phyloP scores from a whole-genome alignment of 2,797 vertebrate genomes.

The Stomatorhinus walkeri region DNA sequence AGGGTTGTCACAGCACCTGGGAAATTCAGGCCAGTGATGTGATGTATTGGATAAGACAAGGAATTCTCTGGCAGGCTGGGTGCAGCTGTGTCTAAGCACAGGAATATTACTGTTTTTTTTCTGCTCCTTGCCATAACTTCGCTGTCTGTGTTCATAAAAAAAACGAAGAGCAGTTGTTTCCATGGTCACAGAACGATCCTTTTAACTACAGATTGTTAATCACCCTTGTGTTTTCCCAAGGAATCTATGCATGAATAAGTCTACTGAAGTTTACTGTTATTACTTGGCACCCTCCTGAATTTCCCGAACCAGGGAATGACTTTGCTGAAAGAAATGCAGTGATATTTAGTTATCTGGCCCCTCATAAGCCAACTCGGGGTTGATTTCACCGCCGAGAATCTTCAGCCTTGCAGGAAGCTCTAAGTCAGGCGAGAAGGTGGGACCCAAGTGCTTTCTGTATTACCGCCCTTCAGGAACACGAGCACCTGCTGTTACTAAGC shows the following conservation, averaged over 20 bases:
- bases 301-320: not conserved
- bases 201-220: not conserved
- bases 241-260: not conserved
- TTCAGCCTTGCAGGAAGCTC: not conserved
- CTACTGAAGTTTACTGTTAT: not conserved
- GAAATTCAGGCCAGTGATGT: not conserved
- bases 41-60: not conserved
- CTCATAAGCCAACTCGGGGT: slow-evolving; percentile 1
- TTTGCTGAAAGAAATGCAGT: not conserved
- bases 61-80: not conserved
- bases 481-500: slow-evolving; percentile 6
- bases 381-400: not conserved
- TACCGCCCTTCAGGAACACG: not conserved
- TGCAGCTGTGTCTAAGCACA: not conserved
- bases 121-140: not conserved
- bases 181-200: not conserved
- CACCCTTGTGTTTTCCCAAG: not conserved
- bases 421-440: not conserved
- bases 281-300: not conserved
- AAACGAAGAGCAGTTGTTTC: not conserved
- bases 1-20: not conserved
- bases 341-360: slow-evolving; percentile 7
- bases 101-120: not conserved
- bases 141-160: not conserved
- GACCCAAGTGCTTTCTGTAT: not conserved